Evolutionary conservation across 2,888 invertebrate species (phyloP).

Genomic region (Eubasilissa splendida): DNA sequence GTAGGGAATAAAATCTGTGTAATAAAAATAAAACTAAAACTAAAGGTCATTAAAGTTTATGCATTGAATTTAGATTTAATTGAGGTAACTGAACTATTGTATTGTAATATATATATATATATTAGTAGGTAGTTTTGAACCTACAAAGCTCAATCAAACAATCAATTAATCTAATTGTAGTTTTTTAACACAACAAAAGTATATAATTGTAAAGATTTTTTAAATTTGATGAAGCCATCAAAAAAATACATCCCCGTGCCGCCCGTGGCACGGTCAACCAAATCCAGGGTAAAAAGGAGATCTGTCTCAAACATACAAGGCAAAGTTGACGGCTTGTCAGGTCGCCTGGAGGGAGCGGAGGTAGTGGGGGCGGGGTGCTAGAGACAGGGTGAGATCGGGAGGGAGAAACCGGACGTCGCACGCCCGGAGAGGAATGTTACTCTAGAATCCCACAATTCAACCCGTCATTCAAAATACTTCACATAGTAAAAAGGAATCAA

Average conservation of each 20-base stretch:
- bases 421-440: constrained; percentile 24
- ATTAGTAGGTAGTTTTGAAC: no score
- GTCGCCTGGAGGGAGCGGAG: constrained; percentile 35
- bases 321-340: constrained; percentile 54
- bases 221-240: constrained; percentile 14
- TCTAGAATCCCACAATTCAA: constrained; percentile 15
- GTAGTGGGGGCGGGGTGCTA: background rate
- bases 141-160: no score
- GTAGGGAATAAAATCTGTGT: no score
- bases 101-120: no score
- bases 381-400: constrained; percentile 15
- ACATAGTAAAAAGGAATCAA: constrained; percentile 1
- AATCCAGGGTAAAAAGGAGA: constrained; percentile 55
- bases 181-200: no score
- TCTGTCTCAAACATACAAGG: constrained; percentile 55
- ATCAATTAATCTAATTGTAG: no score
- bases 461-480: constrained; percentile 9
- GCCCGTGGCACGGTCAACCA: constrained; percentile 25
- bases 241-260: constrained; percentile 4
- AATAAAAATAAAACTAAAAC: no score
- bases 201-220: no score
- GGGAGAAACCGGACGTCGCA: constrained; percentile 11
- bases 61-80: no score
- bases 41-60: no score
- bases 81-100: no score